Evolutionary conservation across 2,888 invertebrate species (phyloP).

Genomic region (Oscheius sp.): DNA sequence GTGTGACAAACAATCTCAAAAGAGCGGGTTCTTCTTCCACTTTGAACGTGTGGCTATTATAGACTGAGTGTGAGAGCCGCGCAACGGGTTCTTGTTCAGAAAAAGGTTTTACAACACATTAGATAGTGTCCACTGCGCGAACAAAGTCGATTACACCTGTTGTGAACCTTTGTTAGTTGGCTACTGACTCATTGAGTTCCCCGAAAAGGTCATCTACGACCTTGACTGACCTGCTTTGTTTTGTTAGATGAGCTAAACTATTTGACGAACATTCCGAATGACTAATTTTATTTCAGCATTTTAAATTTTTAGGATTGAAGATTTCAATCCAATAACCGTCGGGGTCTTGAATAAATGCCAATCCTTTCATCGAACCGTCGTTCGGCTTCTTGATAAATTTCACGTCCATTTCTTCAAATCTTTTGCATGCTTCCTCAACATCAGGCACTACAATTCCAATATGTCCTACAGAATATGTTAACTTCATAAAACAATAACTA

Average conservation of each 20-base stretch:
- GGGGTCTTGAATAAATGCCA: slow-evolving; percentile 93
- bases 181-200: slow-evolving; percentile 9
- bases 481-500: slow-evolving; percentile 40
- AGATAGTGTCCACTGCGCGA: slow-evolving; percentile 11
- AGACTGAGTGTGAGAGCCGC: background rate
- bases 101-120: slow-evolving; percentile 18
- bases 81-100: background rate
- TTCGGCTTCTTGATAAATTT: slow-evolving; percentile 88
- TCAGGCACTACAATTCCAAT: slow-evolving; percentile 90
- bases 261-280: slow-evolving; percentile 3
- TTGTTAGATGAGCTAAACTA: background rate
- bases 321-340: slow-evolving; percentile 97
- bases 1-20: too few species aligned
- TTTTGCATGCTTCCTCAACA: slow-evolving; percentile 85
- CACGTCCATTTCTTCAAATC: slow-evolving; percentile 86
- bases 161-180: background rate
- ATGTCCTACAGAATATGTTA: slow-evolving; percentile 78
- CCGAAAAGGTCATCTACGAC: slow-evolving; percentile 3
- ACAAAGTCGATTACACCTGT: slow-evolving; percentile 23
- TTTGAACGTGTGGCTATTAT: background rate
- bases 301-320: slow-evolving; percentile 74
- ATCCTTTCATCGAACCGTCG: slow-evolving; percentile 78
- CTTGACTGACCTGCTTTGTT: background rate
- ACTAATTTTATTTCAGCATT: slow-evolving; percentile 8
- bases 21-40: too few species aligned